These are phyloP conservation scores for Polydesmus complanatus DNA, from an alignment of 2,888 invertebrate genomes.

Conservation along the genomic window DNA sequence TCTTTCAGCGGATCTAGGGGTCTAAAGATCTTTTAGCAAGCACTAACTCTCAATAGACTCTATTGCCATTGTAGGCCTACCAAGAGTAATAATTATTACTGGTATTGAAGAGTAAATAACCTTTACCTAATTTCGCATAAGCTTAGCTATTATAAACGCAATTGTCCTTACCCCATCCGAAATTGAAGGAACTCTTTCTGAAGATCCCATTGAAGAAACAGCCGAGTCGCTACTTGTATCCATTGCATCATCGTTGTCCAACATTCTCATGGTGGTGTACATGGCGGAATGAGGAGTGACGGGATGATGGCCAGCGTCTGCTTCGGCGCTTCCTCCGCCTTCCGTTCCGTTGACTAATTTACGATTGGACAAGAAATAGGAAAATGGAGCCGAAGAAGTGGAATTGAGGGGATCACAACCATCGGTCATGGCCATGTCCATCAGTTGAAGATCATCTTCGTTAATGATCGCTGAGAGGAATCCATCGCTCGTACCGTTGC, in stretches of 20 bases:
- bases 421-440: slow-evolving; percentile 84
- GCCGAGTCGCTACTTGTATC: slow-evolving; percentile 83
- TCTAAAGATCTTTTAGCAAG: no score
- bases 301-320: background rate
- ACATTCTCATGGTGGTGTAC: slow-evolving; percentile 67
- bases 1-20: no score
- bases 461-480: slow-evolving; percentile 75
- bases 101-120: background rate
- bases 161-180: slow-evolving; percentile 43
- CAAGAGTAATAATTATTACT: background rate
- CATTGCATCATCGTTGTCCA: slow-evolving; percentile 51
- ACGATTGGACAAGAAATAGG: background rate
- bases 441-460: slow-evolving; percentile 74
- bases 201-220: slow-evolving; percentile 84
- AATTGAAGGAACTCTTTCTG: slow-evolving; percentile 62
- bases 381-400: background rate
- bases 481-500: slow-evolving; percentile 43
- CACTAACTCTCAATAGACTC: no score
- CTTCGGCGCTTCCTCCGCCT: background rate
- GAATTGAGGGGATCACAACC: slow-evolving; percentile 38
- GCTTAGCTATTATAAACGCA: no score
- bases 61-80: no score
- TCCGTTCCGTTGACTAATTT: background rate
- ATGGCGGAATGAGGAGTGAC: slow-evolving; percentile 45
- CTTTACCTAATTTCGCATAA: background rate